Percentiles rank a stretch among this genome's conserved stretches.
Evolutionary conservation across 2,113 vertebrate genomes (phyloP).

Genomic region (Enhydra lutris): DNA sequence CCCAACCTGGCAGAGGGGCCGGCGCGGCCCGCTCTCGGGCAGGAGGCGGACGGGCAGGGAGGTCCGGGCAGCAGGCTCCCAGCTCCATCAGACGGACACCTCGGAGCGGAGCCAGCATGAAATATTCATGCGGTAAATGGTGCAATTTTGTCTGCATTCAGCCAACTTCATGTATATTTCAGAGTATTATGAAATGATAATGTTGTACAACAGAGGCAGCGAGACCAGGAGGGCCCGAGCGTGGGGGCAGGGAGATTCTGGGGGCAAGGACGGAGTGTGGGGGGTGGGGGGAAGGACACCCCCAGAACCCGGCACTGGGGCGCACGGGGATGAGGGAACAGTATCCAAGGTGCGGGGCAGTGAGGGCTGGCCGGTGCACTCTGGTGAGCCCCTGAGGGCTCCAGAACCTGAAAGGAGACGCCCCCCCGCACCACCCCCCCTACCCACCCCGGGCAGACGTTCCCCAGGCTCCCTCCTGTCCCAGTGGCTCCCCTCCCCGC

Average conservation of each 20-base stretch:
- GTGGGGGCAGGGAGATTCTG: neutral
- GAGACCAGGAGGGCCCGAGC: constrained; percentile 32
- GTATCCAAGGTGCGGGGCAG: accelerated
- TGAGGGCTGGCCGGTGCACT: accelerated
- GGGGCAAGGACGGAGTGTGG: neutral
- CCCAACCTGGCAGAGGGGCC: neutral
- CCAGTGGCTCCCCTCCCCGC: neutral
- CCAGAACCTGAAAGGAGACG: neutral
- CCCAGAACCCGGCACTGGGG: neutral
- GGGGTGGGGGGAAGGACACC: neutral
- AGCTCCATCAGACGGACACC: constrained; percentile 79
- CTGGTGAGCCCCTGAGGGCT: neutral
- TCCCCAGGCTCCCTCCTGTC: neutral
- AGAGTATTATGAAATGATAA: constrained; percentile 85
- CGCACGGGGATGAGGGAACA: neutral
- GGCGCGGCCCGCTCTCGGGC: neutral
- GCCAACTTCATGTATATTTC: constrained; percentile 88
- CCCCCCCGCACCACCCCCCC: neutral
- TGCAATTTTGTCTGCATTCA: constrained; percentile 88
- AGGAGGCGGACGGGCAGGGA: neutral
- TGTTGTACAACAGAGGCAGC: constrained; percentile 77
- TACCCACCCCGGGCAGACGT: accelerated
- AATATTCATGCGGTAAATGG: constrained; percentile 89
- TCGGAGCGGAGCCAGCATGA: constrained; percentile 81
- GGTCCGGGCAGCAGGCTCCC: constrained; percentile 61